phyloP scores from a whole-genome alignment of 2,113 vertebrate genomes.

The Sylvia atricapilla region DNA sequence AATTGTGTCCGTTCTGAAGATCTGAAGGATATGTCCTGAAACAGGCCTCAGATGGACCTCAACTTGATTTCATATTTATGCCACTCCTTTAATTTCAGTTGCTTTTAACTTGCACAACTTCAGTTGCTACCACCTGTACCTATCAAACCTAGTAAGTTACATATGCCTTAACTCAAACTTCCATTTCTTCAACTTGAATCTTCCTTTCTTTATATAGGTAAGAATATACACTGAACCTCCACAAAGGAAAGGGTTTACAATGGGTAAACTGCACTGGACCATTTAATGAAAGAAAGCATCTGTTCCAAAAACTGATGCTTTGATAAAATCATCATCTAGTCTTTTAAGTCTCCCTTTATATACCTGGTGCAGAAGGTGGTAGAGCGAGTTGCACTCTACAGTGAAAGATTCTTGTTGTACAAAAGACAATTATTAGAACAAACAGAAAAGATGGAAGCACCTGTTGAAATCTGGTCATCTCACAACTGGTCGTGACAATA shows the following conservation, averaged over 20 bases:
- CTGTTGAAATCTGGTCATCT: not conserved
- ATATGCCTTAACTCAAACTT: not conserved
- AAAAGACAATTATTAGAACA: not conserved
- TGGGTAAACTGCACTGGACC: not conserved
- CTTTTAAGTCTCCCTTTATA: not conserved
- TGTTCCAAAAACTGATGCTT: not conserved
- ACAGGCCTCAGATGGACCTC: not conserved
- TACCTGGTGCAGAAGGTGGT: not conserved
- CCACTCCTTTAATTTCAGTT: not conserved
- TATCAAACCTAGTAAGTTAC: not conserved
- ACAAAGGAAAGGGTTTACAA: not conserved
- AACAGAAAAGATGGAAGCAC: not conserved
- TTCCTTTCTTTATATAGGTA: not conserved
- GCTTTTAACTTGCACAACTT: not conserved
- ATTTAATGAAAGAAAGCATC: not conserved
- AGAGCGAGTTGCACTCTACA: not conserved
- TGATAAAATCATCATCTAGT: not conserved
- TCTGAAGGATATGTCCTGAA: not conserved
- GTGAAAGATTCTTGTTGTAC: not conserved
- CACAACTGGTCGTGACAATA: rapidly evolving
- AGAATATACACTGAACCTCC: not conserved
- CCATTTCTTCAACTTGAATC: not conserved
- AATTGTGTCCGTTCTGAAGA: not conserved
- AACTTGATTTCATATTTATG: not conserved
- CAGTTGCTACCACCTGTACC: not conserved